Percentiles rank a stretch among this genome's conserved stretches.
phyloP scores from a whole-genome alignment of 2,797 vertebrate species.

The Myotis daubentonii region DNA sequence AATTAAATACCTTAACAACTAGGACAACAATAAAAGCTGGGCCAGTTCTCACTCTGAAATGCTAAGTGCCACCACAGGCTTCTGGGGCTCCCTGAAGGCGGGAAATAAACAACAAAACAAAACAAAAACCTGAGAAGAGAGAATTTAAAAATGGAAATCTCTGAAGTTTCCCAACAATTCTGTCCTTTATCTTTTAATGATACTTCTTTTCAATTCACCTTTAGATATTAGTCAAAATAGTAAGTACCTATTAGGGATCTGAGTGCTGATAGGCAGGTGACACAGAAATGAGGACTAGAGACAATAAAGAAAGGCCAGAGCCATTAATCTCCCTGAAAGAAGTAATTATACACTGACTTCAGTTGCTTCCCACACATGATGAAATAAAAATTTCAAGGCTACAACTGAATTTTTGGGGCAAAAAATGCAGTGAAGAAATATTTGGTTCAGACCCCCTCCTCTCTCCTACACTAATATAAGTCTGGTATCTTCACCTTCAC shows the following conservation, averaged over 20 bases:
- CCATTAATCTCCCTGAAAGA: conserved; percentile 58
- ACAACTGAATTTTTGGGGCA: background rate
- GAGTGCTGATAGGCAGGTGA: conserved; percentile 45
- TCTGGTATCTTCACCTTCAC: background rate
- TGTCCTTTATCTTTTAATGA: conserved; percentile 37
- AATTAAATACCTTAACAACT: conserved; percentile 42
- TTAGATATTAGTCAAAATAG: conserved; percentile 45
- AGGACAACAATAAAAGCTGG: background rate
- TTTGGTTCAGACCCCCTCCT: background rate
- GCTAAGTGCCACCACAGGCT: background rate
- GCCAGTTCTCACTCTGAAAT: conserved; percentile 45
- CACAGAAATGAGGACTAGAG: conserved; percentile 4
- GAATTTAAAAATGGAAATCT: conserved; percentile 24
- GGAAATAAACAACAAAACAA: conserved; percentile 26
- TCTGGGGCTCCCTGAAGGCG: background rate
- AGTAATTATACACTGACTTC: conserved; percentile 58
- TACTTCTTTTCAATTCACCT: conserved; percentile 48
- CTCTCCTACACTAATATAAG: background rate
- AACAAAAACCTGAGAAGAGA: conserved; percentile 1
- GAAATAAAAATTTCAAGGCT: conserved; percentile 52
- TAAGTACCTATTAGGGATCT: conserved; percentile 58
- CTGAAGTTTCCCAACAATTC: background rate
- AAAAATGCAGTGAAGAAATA: conserved; percentile 44
- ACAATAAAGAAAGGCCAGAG: conserved; percentile 54
- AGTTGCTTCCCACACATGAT: conserved; percentile 24